Base-by-base conservation (phyloP, 2,113 vertebrate genomes). In the Oophaga pumilio region DNA sequence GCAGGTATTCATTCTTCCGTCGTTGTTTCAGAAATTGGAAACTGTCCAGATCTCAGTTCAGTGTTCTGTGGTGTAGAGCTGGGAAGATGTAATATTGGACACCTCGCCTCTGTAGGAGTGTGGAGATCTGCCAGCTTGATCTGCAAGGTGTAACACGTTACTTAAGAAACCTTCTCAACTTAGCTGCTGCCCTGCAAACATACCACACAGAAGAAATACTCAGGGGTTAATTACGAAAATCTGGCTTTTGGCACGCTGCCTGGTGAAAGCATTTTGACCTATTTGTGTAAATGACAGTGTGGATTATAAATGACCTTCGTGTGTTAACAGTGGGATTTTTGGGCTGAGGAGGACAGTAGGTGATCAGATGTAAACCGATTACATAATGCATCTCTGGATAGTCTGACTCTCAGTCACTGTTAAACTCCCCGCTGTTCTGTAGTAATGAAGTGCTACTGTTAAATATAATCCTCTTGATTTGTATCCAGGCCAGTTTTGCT, bases 271-370 rank as follows among this genome's bases (percentile, higher is more conserved):
- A 49, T 73, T 43, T 73, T 73, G 28, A 18, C 33, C 18, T 49
- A 49, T 49, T 73, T 49, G 28, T 73, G 69, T 73, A 73, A 49
- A 33, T 13, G 69, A 43, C 69, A 43, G 69, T 49, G 28, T 73
- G 69, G 69, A 73, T 73, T 73, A 73, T 73, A 73, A 73, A 73
- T 49, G 69, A 73, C 69, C 69, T 73, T 73, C 69, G 33, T 20
- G 69, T 73, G 69, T 73, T 73, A 49, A 20, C 33, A 49, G 69
- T 43, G 28, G 69, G 28, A 73, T 43, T 26, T 73, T 43, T 73
- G 17, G 69, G 33, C 69, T 14, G 43, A 49, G 33, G 28, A 73
- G 69, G 69, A 73, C 69, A 73, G 69, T 73, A 73, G 69, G 69
- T 10, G 69, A 73, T 73, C 43, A 43, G 69, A 73, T 73, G 69